These are phyloP conservation scores for Pogonognathellus flavescens DNA, from an alignment of 1,140 invertebrate genomes.

Conservation along the genomic window DNA sequence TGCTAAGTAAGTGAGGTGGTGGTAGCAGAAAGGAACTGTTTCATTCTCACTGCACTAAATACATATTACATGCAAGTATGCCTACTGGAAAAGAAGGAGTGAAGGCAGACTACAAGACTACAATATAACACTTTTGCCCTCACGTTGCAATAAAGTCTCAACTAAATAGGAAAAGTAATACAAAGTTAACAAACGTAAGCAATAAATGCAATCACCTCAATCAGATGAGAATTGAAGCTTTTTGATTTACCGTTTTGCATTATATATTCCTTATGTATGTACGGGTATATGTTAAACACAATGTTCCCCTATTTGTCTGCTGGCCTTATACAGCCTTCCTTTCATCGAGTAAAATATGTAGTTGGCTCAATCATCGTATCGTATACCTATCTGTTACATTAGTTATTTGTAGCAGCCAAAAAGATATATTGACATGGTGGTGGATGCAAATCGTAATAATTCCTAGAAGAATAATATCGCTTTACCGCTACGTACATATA, in stretches of 20 bases:
- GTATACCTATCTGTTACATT: constrained; percentile 25
- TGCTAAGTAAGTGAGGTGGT: no score
- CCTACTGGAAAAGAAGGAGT: no score
- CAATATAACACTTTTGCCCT: background rate
- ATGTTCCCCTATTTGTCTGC: background rate
- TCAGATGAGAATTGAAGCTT: constrained; percentile 12
- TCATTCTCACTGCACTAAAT: no score
- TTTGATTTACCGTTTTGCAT: background rate
- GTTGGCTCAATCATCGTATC: constrained; percentile 23
- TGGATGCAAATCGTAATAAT: constrained; percentile 42
- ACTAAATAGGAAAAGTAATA: constrained; percentile 16
- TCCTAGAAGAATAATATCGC: background rate
- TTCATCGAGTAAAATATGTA: background rate
- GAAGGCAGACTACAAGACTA: no score
- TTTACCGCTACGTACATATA: background rate
- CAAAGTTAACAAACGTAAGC: constrained; percentile 22
- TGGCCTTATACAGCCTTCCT: no score
- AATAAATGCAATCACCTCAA: constrained; percentile 33
- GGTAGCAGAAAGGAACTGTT: no score
- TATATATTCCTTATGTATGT: background rate
- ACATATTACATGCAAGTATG: no score
- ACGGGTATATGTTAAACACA: background rate
- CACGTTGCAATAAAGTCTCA: background rate
- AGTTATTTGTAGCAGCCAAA: background rate
- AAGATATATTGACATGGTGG: constrained; percentile 36